Evolutionary conservation across 2,113 vertebrate genomes (phyloP).

Genomic region (Pseudopodoces humilis): DNA sequence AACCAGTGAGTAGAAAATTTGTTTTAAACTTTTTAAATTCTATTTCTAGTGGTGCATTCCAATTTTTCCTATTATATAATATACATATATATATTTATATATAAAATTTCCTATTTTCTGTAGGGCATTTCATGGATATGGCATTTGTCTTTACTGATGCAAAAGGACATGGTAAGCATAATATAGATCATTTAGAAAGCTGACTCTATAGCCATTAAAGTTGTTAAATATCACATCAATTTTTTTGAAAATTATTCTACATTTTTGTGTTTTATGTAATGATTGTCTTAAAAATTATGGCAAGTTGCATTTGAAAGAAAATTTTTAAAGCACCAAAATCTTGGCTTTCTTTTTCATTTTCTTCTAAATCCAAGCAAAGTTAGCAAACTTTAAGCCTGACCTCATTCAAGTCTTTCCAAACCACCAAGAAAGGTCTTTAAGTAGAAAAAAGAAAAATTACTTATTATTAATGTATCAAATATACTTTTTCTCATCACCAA

Average conservation of each 20-base stretch:
- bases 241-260: background rate
- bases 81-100: too few species aligned
- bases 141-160: background rate
- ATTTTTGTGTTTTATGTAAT: background rate
- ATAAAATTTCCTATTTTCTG: background rate
- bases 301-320: background rate
- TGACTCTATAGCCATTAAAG: background rate
- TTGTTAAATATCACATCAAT: background rate
- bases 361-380: background rate
- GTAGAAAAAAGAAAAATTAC: background rate
- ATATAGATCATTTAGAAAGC: background rate
- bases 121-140: background rate
- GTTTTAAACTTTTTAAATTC: background rate
- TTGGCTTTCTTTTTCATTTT: background rate
- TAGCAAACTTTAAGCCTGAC: background rate
- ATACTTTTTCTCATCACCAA: background rate
- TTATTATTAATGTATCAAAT: background rate
- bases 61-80: background rate
- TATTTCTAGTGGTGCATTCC: background rate
- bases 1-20: background rate
- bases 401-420: background rate
- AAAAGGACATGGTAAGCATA: background rate
- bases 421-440: background rate
- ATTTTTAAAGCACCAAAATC: background rate
- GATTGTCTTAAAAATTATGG: background rate